Percentiles rank a stretch among this genome's conserved stretches.
Evolutionary conservation across 2,797 vertebrate genomes (phyloP).

Genomic region (Coluber constrictor): DNA sequence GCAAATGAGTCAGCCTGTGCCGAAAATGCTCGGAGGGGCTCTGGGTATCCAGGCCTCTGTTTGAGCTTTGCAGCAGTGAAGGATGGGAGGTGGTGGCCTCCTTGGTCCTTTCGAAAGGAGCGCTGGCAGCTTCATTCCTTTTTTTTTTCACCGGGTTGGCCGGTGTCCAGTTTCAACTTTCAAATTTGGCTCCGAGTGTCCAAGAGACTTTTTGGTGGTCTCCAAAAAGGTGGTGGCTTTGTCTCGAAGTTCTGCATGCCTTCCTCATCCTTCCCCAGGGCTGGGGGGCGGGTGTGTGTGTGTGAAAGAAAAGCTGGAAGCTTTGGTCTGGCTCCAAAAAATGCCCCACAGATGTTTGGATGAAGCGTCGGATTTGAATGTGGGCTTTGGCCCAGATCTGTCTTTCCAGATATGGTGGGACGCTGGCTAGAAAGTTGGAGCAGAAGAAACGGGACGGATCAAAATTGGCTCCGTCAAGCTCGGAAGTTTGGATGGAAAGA

Average conservation of each 20-base stretch:
- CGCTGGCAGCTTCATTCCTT: not conserved
- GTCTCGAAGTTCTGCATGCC: not conserved
- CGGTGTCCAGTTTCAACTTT: not conserved
- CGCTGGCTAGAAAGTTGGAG: not conserved
- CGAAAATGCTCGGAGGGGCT: not conserved
- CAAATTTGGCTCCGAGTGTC: not conserved
- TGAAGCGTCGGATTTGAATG: not conserved
- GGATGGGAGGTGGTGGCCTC: not conserved
- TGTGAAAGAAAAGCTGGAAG: not conserved
- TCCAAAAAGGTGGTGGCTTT: not conserved
- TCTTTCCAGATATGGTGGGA: not conserved
- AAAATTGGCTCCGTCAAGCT: not conserved
- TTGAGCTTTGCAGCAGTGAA: not conserved
- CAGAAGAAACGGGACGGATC: not conserved
- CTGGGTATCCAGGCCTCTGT: not conserved
- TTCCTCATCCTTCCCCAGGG: not conserved
- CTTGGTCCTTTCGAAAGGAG: not conserved
- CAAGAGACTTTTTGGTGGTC: not conserved
- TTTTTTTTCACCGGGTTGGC: slow-evolving; percentile 18
- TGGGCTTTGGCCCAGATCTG: not conserved
- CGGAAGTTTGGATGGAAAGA: not conserved
- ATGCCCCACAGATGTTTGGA: not conserved
- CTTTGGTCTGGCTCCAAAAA: not conserved
- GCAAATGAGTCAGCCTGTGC: not conserved
- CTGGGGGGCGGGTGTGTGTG: too few relatives aligned